phyloP scores from a whole-genome alignment of 2,888 invertebrate species.

The Leptura quadrifasciata region DNA sequence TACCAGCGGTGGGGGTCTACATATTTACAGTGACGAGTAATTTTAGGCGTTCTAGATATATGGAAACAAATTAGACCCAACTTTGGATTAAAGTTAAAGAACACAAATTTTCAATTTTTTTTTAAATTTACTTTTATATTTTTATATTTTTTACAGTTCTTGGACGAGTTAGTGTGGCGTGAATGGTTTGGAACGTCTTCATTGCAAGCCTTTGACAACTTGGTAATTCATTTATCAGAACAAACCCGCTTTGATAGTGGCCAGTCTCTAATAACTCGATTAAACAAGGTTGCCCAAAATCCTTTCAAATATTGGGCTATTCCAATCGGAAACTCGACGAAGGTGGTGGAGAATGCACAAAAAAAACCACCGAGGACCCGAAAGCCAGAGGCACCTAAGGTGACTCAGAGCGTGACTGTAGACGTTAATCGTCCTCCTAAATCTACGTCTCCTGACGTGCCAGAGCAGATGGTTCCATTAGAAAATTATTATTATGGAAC shows the following conservation, averaged over 20 bases:
- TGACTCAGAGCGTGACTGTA: slow-evolving; percentile 55
- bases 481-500: slow-evolving; percentile 81
- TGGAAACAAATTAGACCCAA: too few species aligned
- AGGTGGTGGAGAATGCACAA: slow-evolving; percentile 36
- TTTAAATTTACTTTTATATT: too few species aligned
- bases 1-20: too few species aligned
- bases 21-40: too few species aligned
- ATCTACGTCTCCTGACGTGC: slow-evolving; percentile 70
- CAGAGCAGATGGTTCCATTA: slow-evolving; percentile 75
- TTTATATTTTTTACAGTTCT: slow-evolving; percentile 76
- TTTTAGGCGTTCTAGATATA: too few species aligned
- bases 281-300: slow-evolving; percentile 82
- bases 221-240: slow-evolving; percentile 86
- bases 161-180: slow-evolving; percentile 92
- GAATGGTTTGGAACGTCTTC: slow-evolving; percentile 89
- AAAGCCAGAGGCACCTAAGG: slow-evolving; percentile 51
- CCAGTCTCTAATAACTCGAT: slow-evolving; percentile 78
- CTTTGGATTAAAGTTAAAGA: too few species aligned
- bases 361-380: slow-evolving; percentile 41
- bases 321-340: slow-evolving; percentile 40
- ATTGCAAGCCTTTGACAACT: slow-evolving; percentile 86
- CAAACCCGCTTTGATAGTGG: slow-evolving; percentile 83
- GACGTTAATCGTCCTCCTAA: slow-evolving; percentile 70
- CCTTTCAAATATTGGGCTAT: slow-evolving; percentile 82
- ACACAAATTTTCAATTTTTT: too few species aligned